These are phyloP conservation scores for Potorous gilbertii DNA, from an alignment of 2,797 vertebrate species.

Conservation along the genomic window DNA sequence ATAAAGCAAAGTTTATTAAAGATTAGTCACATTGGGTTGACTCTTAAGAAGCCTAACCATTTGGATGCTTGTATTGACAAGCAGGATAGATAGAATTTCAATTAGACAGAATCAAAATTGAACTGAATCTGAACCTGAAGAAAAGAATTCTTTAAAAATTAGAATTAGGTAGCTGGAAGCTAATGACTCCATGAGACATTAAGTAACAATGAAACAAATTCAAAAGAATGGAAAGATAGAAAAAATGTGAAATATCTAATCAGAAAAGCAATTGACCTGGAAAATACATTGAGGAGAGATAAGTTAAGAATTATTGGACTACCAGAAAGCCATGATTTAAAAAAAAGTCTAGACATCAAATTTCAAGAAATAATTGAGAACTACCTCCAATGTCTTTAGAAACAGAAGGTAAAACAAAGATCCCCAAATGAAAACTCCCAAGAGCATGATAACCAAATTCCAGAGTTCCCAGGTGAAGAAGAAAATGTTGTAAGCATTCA, in stretches of 20 bases:
- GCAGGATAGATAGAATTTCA: too few species aligned
- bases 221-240: not conserved
- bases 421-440: not conserved
- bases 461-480: not conserved
- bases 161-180: not conserved
- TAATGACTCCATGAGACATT: not conserved
- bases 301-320: not conserved
- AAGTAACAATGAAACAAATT: not conserved
- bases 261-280: not conserved
- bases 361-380: not conserved
- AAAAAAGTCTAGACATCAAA: not conserved
- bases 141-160: not conserved
- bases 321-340: not conserved
- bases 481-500: not conserved
- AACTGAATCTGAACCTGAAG: not conserved
- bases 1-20: too few species aligned
- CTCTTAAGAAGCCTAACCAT: too few species aligned
- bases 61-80: too few species aligned
- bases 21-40: too few species aligned
- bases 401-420: not conserved
- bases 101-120: too few species aligned
- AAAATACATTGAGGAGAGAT: not conserved
- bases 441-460: not conserved
- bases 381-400: not conserved
- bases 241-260: not conserved